Evolutionary conservation across 92 coral and sea anemone genomes (phyloP), one percentile per base, ranked within the genome.

Genomic region (Umimayanthus kanabou): DNA sequence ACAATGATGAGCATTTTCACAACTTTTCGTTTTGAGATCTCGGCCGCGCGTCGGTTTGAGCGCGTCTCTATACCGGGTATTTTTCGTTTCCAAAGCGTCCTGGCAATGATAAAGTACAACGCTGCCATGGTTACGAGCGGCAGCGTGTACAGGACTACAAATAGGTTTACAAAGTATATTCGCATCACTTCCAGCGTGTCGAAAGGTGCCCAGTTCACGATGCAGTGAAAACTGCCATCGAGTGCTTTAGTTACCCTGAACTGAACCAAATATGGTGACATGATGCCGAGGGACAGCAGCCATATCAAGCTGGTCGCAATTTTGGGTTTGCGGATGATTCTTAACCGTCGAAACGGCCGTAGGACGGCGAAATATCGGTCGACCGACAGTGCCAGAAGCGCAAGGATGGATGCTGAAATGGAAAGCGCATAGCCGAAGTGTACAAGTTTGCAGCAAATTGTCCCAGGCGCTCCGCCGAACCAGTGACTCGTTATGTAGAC

Each of bases 391-490:
- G 93, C 81, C 30, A 92, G 87, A 20, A 94, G 84, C 6, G 98
- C 88, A 20, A 94, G 90, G n/a, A 94, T 94, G 2, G 98, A 94
- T 25, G 98, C 98, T n/a, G 95, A 93, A 82, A 94, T 91, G 0
- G 98, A 90, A n/a, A 94, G 82, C 6, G 92, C 93, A 75, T 94
- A 94, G 33, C 94, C 94, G 77, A 92, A 94, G 80, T 94, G 98
- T 14, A 92, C 81, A 49, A 89, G 70, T 82, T 94, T 94, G 82
- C 98, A 94, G 22, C 93, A 85, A 9, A 93, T 77, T 47, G 88
- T 91, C 11, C 98, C 98, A 20, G 82, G 40, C 30, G 13, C 39
- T 33, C 98, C 98, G 2, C 93, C 88, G 47, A 94, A 43, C 98
- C 98, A 94, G 11, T 40, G 77, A 26, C 58, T 74, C 4, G 88